Evolutionary conservation across 2,888 invertebrate species (phyloP), one percentile per base, ranked within the genome.

Genomic region (Mythimna pallens): DNA sequence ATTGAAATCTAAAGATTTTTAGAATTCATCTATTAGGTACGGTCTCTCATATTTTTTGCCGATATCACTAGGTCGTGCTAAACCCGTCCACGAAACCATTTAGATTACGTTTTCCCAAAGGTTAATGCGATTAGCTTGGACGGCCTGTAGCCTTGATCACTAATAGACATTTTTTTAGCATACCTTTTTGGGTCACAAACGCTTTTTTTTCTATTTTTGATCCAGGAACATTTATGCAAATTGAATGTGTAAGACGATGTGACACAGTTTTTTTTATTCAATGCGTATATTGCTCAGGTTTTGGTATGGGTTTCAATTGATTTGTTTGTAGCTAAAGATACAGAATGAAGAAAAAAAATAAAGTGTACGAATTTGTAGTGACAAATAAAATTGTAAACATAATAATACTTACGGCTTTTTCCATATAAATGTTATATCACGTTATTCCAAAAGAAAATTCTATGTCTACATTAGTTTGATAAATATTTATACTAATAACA

Each of bases 71-170:
- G 66, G 14, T 67, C 54, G 67, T 57, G 65, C 65, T 64, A 58
- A 80, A 85, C 70, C 74, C 64, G 64, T 70, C 74, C 65, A 66
- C 70, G 43, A 69, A 66, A 71, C 74, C 74, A 80, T 85, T 83
- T 73, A 75, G 80, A 77, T 82, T 77, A 85, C 83, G 80, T 80
- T 70, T 73, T 78, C 55, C 66, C 10, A 85, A 76, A 75, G 73
- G 76, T 80, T 80, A 85, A 83, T 79, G 66, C 57, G 66, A 85
- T 83, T 85, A 80, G 64, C 58, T 22, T 66, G 76, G 25, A 63
- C 54, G 57, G 36, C 20, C 54, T 30, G 57, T 70, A 67, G 47
- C 79, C 82, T 77, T 71, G 67, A 72, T 81, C 61, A 71, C 14
- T 68, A 58, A 62, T 65, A 79, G 34, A 36, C 20, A 59, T 54